A percentile compares a stretch with the other conserved stretches of the same genome.
Conservation (phyloP, 2,797 vertebrate species). For the Sebastes variabilis region DNA sequence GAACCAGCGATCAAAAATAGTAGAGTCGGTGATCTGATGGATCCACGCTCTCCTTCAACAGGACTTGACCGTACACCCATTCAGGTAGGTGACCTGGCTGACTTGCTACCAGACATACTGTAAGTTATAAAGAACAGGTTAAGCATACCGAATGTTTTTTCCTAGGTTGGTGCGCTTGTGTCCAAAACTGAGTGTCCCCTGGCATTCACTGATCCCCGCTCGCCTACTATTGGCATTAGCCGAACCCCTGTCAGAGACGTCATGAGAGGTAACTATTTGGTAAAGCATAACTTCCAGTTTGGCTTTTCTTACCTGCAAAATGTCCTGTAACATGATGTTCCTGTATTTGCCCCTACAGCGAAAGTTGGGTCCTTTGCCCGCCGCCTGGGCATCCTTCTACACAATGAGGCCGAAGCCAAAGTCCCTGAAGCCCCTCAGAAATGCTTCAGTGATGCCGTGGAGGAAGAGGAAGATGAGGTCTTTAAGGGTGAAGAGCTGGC, state of each 20-base stretch:
- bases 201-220: conserved; percentile 77
- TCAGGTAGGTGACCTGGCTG: conserved; percentile 68
- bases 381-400: conserved; percentile 77
- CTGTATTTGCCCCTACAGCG: conserved; percentile 55
- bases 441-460: conserved; percentile 6
- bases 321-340: neutral
- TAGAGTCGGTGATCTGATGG: conserved; percentile 54
- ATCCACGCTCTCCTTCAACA: conserved; percentile 82
- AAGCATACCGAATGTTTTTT: neutral
- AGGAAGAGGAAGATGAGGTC: neutral
- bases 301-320: neutral
- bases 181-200: conserved; percentile 40
- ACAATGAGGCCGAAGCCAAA: conserved; percentile 63
- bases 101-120: neutral
- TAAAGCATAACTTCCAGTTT: neutral
- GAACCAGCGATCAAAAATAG: conserved; percentile 58
- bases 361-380: conserved; percentile 79
- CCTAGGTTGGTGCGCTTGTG: conserved; percentile 54
- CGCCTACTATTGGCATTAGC: conserved; percentile 74
- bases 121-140: neutral
- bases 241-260: conserved; percentile 82
- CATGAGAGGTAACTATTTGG: conserved; percentile 72
- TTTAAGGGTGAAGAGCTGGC: conserved; percentile 42
- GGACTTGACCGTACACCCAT: conserved; percentile 82
- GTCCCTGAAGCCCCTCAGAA: conserved; percentile 26